Evolutionary conservation across 2,797 vertebrate species (phyloP).

Genomic region (Myotis planiceps): DNA sequence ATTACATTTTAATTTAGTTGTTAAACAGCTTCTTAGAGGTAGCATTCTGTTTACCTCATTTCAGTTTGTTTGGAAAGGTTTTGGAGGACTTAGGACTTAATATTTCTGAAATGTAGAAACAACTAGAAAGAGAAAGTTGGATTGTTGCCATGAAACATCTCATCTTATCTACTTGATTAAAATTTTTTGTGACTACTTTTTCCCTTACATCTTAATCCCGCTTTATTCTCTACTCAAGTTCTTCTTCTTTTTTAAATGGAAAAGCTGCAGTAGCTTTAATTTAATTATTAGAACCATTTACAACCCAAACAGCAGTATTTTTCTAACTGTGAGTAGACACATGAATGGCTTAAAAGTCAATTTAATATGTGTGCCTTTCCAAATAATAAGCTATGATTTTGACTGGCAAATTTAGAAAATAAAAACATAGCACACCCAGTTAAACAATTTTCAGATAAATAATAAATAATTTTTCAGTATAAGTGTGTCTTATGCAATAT

Average conservation of each 20-base stretch:
- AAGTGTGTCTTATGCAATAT: not conserved
- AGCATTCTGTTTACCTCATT: not conserved
- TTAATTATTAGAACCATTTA: conserved; percentile 12
- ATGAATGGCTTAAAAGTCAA: conserved; percentile 11
- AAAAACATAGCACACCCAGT: not conserved
- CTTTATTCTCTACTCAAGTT: not conserved
- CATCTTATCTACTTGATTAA: not conserved
- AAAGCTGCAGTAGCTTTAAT: not conserved
- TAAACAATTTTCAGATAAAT: conserved; percentile 24
- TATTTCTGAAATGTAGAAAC: not conserved
- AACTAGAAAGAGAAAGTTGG: not conserved
- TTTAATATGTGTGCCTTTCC: not conserved
- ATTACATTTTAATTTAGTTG: not conserved
- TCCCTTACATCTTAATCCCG: not conserved
- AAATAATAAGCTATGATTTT: conserved; percentile 8
- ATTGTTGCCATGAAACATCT: not conserved
- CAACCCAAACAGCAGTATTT: not conserved
- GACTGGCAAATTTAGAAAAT: conserved; percentile 18
- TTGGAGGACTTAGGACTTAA: not conserved
- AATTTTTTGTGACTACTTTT: not conserved
- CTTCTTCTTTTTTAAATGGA: not conserved
- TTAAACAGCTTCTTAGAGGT: not conserved
- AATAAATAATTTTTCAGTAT: not conserved
- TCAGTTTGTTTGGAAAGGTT: conserved; percentile 24
- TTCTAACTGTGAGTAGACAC: not conserved